These are phyloP conservation scores for Hycleus cichorii DNA, from an alignment of 1,140 invertebrate genomes.

Conservation along the genomic window DNA sequence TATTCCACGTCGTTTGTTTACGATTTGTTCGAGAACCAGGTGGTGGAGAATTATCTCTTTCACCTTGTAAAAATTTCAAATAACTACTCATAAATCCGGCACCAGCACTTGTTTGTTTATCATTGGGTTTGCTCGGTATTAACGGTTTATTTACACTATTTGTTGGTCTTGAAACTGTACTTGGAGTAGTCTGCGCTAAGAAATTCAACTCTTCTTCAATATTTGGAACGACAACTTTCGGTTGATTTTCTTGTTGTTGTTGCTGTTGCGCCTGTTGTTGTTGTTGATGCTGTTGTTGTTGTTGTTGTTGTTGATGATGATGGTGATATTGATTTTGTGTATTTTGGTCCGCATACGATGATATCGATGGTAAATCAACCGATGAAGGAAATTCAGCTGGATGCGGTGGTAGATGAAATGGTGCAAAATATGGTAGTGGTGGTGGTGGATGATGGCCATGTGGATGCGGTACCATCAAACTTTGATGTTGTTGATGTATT, in stretches of 20 bases:
- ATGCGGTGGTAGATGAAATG: constrained; percentile 58
- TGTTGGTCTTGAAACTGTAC: constrained; percentile 18
- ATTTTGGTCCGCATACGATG: constrained; percentile 47
- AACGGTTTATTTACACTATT: constrained; percentile 5
- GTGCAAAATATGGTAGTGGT: constrained; percentile 57
- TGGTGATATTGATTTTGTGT: constrained; percentile 4
- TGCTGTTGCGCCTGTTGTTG: constrained; percentile 26
- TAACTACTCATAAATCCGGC: constrained; percentile 78
- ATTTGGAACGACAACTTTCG: constrained; percentile 76
- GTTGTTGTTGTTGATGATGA: constrained; percentile 22
- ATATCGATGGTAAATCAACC: constrained; percentile 56
- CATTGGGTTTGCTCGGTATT: constrained; percentile 42
- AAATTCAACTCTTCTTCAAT: constrained; percentile 79
- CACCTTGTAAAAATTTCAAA: constrained; percentile 75
- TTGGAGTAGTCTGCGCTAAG: constrained; percentile 44
- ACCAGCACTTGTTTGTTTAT: constrained; percentile 51
- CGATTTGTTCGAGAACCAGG: constrained; percentile 54
- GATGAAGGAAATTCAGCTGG: constrained; percentile 55
- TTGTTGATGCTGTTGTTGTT: constrained; percentile 9
- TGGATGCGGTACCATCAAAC: constrained; percentile 48
- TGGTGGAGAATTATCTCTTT: constrained; percentile 69
- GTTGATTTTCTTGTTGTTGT: constrained; percentile 56
- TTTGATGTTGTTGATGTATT: constrained; percentile 53
- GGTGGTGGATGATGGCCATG: constrained; percentile 50
- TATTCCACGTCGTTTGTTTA: constrained; percentile 54